These are phyloP conservation scores for Morone chrysops DNA, from an alignment of 2,113 vertebrate species.

Conservation along the genomic window DNA sequence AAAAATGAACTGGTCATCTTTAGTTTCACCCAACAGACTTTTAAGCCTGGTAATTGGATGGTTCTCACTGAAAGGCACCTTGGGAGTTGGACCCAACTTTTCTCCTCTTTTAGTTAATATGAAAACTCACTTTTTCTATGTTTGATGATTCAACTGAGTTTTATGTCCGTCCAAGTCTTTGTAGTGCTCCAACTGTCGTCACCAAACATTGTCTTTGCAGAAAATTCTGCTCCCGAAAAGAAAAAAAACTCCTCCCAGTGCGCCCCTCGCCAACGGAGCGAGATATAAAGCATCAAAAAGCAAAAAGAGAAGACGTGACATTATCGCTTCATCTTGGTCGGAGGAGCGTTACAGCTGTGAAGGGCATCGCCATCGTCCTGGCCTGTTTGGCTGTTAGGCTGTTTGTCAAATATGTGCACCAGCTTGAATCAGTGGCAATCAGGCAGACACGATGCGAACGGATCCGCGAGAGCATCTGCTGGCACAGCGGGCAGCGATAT, in stretches of 20 bases:
- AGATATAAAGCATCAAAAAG: not conserved
- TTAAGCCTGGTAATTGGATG: not conserved
- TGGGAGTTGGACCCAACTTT: not conserved
- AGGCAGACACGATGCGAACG: conserved; percentile 63
- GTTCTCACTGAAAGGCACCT: not conserved
- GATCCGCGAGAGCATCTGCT: conserved; percentile 71
- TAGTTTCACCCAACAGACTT: not conserved
- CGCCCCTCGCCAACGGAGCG: not conserved
- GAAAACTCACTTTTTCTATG: not conserved
- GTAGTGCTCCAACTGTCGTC: too few relatives aligned
- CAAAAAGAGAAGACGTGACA: conserved; percentile 1
- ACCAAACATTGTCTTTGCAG: not conserved
- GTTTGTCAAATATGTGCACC: conserved; percentile 71
- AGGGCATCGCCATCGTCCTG: conserved; percentile 51
- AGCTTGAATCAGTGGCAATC: conserved; percentile 69
- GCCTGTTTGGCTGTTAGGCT: conserved; percentile 57
- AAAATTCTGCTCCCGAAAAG: not conserved
- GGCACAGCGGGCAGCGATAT: conserved; percentile 68
- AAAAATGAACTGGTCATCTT: not conserved
- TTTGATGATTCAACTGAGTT: not conserved
- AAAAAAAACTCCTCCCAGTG: too few relatives aligned
- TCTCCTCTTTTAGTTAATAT: not conserved
- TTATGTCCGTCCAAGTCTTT: not conserved
- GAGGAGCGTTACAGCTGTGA: conserved; percentile 52
- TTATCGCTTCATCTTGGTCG: conserved; percentile 21